These are phyloP conservation scores for Mesochorus sp. DNA, from an alignment of 2,888 invertebrate genomes.

Conservation along the genomic window DNA sequence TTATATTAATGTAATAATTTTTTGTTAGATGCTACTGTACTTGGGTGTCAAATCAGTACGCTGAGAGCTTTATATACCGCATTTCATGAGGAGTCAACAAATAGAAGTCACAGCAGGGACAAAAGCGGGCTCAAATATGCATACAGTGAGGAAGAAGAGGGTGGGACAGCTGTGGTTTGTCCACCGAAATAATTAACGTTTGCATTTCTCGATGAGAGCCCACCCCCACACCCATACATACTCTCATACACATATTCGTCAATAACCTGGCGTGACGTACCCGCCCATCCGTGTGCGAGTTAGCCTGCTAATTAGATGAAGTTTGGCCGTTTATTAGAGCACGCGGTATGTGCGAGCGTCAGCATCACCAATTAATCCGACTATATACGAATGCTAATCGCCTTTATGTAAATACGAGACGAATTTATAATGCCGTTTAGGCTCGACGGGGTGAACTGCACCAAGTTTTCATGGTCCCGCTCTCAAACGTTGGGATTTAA, in stretches of 20 bases:
- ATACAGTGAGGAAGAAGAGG: slow-evolving; percentile 1
- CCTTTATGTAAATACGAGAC: slow-evolving; percentile 75
- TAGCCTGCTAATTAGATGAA: slow-evolving; percentile 75
- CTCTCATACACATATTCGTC: slow-evolving; percentile 58
- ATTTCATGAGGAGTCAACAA: slow-evolving; percentile 15
- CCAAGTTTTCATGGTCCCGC: slow-evolving; percentile 8
- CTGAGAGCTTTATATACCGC: neutral
- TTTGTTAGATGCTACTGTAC: neutral
- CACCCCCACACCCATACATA: neutral
- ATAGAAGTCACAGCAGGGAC: slow-evolving; percentile 19
- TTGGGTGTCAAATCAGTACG: neutral
- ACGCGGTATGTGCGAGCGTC: slow-evolving; percentile 33
- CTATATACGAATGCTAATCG: slow-evolving; percentile 73
- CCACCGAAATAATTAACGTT: slow-evolving; percentile 69
- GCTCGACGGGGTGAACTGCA: slow-evolving; percentile 19
- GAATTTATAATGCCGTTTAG: slow-evolving; percentile 69
- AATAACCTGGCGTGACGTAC: slow-evolving; percentile 66
- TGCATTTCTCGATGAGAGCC: slow-evolving; percentile 66
- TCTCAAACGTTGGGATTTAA: neutral
- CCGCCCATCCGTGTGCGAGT: slow-evolving; percentile 15
- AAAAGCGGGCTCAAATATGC: neutral
- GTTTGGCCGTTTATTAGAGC: slow-evolving; percentile 74
- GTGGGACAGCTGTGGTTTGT: neutral
- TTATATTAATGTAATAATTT: too few species aligned
- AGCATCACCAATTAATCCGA: slow-evolving; percentile 70